phyloP scores from a whole-genome alignment of 2,113 vertebrate genomes.

The Nettapus auritus region DNA sequence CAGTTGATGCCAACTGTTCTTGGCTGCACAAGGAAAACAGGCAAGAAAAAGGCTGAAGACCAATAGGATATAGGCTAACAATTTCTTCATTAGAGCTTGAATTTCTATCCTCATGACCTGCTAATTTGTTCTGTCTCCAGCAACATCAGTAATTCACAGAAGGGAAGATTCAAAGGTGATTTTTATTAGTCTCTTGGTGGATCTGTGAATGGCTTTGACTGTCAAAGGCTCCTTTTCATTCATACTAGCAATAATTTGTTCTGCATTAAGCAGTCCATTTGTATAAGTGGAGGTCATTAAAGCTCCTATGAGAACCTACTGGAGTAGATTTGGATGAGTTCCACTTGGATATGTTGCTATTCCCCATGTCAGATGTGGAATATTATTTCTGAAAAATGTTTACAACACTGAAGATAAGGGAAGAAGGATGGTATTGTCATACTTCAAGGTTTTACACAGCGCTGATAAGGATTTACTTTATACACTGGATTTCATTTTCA shows the following conservation, averaged over 20 bases:
- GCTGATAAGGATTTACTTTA: not conserved
- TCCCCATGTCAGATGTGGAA: not conserved
- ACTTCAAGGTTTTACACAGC: not conserved
- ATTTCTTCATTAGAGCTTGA: slow-evolving; percentile 2
- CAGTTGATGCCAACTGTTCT: not conserved
- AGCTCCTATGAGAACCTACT: slow-evolving; percentile 1
- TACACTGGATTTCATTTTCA: not conserved
- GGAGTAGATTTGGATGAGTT: not conserved
- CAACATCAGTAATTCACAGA: slow-evolving; percentile 13
- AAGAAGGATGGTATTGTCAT: not conserved
- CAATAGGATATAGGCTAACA: not conserved
- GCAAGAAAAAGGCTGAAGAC: not conserved
- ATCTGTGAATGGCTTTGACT: slow-evolving; percentile 35
- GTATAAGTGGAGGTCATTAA: slow-evolving; percentile 52
- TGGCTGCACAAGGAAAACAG: not conserved
- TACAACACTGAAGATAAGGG: not conserved
- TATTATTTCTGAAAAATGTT: slow-evolving; percentile 49
- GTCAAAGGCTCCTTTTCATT: slow-evolving; percentile 53
- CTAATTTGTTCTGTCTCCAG: slow-evolving; percentile 48
- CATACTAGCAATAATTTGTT: slow-evolving; percentile 27
- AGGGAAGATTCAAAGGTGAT: slow-evolving; percentile 18
- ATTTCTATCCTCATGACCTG: not conserved
- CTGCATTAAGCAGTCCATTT: slow-evolving; percentile 42
- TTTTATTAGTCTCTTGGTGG: slow-evolving; percentile 54
- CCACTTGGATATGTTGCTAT: slow-evolving; percentile 1